Evolutionary conservation across 2,888 invertebrate species (phyloP).

Genomic region (Brachyopa scutellaris): DNA sequence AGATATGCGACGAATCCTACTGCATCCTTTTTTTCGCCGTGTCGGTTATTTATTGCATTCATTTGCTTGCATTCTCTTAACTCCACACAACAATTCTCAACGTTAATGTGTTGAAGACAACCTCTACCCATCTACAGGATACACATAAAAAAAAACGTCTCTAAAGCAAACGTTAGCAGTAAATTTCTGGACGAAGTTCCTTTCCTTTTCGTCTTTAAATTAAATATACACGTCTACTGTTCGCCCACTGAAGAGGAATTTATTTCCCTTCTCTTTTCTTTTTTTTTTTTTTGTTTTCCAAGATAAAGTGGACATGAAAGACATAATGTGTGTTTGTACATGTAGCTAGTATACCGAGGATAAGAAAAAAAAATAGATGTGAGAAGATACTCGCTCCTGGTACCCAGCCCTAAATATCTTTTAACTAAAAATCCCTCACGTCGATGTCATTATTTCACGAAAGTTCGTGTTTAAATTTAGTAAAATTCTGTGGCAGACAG

Average conservation of each 20-base stretch:
- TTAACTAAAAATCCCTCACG: conserved; percentile 36
- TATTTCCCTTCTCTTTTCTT: neutral
- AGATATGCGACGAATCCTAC: too few relatives aligned
- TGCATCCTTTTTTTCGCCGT: too few relatives aligned
- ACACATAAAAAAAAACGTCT: too few relatives aligned
- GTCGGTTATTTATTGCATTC: too few relatives aligned
- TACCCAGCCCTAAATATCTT: too few relatives aligned
- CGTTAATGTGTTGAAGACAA: conserved; percentile 11
- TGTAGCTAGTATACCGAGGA: too few relatives aligned
- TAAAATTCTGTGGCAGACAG: conserved; percentile 19
- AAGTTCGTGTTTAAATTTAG: conserved; percentile 38
- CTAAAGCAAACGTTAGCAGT: conserved; percentile 7
- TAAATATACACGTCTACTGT: conserved; percentile 6
- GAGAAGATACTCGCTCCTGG: too few relatives aligned
- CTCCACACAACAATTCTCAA: conserved; percentile 6
- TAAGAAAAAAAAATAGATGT: neutral
- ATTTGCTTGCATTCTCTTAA: too few relatives aligned
- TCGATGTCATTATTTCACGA: conserved; percentile 25
- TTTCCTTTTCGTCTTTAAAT: conserved; percentile 10
- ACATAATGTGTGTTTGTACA: neutral
- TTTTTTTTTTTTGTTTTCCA: neutral
- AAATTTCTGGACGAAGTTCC: conserved; percentile 8
- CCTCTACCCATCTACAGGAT: too few relatives aligned
- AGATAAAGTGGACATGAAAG: conserved; percentile 17
- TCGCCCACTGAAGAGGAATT: neutral